Evolutionary conservation across 2,797 vertebrate species (phyloP), one percentile per base, ranked within the genome.

Genomic region (Darevskia nairensis): DNA sequence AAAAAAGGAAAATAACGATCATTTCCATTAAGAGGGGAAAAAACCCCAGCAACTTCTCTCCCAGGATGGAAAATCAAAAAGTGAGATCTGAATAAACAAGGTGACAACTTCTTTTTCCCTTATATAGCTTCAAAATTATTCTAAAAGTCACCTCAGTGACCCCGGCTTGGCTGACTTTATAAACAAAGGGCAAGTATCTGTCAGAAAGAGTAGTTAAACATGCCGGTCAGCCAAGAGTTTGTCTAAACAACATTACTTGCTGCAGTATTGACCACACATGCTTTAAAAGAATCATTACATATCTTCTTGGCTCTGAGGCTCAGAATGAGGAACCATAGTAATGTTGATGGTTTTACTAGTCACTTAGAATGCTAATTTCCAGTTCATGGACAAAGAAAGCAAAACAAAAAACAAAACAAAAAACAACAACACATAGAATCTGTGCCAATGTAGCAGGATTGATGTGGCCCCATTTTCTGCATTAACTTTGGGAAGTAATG

Each of bases 211-310:
- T 81, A 81, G 17, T 74, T 89, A 68, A 89, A 89, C 21, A 66
- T n/a, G 85, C 19, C 79, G 32, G 7, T 87, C 89, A 90, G 84
- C 74, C 75, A 64, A 80, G 39, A 75, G 1, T 78, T 88, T 85
- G 86, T 89, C 87, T 29, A 89, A 87, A 82, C 32, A 80, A 23
- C 82, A 69, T 85, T 78, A 50, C 7, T 86, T 55, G 82, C 71
- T 1, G 0, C 15, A 66, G 61, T 88, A 88, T 84, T 89, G 85
- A 84, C 86, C 92, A 74, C 35, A 23, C 7, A 3, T 80, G 29
- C 85, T 89, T 81, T 75, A 35, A 82, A 89, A 90, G 19, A 88
- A 86, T 89, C 72, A 81, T 55, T 86, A 27, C 44, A 17, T 82
- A 81, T 35, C 75, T 89, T 10, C 87, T 50, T 83, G 66, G 3